Conservation (phyloP, 2,113 vertebrate species). For the Callorhinus ursinus region DNA sequence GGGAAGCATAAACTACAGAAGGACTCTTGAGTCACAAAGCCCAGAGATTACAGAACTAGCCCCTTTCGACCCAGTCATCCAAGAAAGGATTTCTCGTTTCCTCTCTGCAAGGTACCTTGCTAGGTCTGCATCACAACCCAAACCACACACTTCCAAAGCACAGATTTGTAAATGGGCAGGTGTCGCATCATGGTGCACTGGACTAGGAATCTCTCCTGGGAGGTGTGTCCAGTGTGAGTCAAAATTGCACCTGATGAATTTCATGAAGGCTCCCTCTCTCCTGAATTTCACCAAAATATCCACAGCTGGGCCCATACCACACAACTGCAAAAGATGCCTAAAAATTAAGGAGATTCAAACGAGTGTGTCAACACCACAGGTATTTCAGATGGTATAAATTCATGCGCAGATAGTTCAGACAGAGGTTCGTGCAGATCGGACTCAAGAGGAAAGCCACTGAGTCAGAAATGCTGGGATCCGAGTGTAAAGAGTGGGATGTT, state of each 20-base stretch:
- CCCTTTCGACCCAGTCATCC: background rate
- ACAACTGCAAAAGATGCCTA: background rate
- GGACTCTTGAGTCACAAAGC: background rate
- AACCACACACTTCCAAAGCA: background rate
- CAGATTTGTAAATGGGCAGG: rapidly evolving
- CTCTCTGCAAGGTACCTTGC: background rate
- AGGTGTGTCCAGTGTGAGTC: rapidly evolving
- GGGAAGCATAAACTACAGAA: background rate
- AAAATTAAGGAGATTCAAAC: background rate
- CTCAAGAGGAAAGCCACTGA: background rate
- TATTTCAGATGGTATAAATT: background rate
- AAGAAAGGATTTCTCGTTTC: background rate
- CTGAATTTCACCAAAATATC: background rate
- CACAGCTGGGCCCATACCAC: background rate
- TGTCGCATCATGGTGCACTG: rapidly evolving
- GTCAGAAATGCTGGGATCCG: background rate
- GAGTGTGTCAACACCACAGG: background rate
- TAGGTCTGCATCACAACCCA: background rate
- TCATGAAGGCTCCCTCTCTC: background rate
- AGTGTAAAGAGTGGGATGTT: no score
- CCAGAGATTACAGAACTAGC: background rate
- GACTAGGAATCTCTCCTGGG: background rate
- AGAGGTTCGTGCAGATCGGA: background rate
- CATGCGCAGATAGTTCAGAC: background rate
- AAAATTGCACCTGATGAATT: background rate